Conservation (phyloP, 2,113 vertebrate genomes). For the Mesoclemmys tuberculata region DNA sequence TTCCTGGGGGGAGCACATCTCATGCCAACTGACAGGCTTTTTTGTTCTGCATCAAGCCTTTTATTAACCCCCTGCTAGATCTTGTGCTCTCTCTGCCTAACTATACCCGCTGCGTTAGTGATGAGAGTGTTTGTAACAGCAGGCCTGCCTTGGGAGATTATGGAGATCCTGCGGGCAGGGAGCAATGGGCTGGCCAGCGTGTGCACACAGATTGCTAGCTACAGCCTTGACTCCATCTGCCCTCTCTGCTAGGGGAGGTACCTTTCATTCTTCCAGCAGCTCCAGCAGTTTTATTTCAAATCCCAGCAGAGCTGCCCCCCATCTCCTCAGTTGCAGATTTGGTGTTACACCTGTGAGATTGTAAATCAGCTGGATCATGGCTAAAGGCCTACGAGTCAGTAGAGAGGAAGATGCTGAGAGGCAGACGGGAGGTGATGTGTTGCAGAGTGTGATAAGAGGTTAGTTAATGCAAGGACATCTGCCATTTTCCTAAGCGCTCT, state of each 20-base stretch:
- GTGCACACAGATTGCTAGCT: slow-evolving; percentile 58
- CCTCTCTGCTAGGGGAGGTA: neutral
- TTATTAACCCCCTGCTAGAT: slow-evolving; percentile 74
- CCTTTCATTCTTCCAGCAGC: neutral
- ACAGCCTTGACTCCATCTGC: slow-evolving; percentile 58
- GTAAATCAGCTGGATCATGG: neutral
- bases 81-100: slow-evolving; percentile 47
- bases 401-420: rapidly evolving
- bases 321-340: neutral
- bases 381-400: neutral
- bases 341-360: neutral
- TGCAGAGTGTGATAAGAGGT: neutral
- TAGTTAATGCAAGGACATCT: neutral
- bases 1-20: slow-evolving; percentile 64
- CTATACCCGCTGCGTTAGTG: slow-evolving; percentile 67
- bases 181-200: slow-evolving; percentile 39
- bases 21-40: slow-evolving; percentile 57
- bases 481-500: rapidly evolving
- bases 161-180: slow-evolving; percentile 59
- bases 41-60: slow-evolving; percentile 64
- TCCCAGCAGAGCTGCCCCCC: neutral
- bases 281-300: neutral
- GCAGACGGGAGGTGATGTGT: rapidly evolving
- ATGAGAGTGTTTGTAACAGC: slow-evolving; percentile 77
- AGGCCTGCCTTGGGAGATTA: slow-evolving; percentile 74